Base-by-base conservation (phyloP, 2,888 invertebrate genomes). In the Thysanoteuthis rhombus region DNA sequence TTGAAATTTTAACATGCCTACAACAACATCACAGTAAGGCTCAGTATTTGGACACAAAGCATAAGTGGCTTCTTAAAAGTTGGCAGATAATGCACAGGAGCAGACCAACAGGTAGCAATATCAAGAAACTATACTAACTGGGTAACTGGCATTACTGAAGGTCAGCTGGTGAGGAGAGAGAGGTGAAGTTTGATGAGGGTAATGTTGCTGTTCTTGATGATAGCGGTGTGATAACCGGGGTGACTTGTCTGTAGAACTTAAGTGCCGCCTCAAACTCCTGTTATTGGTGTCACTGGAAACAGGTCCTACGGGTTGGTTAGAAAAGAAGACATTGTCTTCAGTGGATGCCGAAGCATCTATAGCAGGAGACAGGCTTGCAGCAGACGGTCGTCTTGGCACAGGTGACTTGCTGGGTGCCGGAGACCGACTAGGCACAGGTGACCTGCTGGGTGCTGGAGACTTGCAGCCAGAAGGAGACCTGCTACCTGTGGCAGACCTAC, bases 101-200 rank as follows among this genome's bases (percentile, higher is more conserved):
- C 75, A 75, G 75, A 75, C n/a, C n/a, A 75, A 75, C 12, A 16
- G 75, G 75, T 12, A 75, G 75, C 75, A 75, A 75, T 75, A 75
- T 75, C n/a, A 75, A 75, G 75, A 75, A 75, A 75, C 75, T 75
- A 75, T 75, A 75, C 75, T 75, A 75, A 75, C 75, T 75, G 75
- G 75, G 75, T 75, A 75, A 75, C 75, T 75, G 75, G 75, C n/a
- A 75, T 75, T 75, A 75, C 75, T 75, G 75, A 75, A 75, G 75
- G 75, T 75, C 75, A 75, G n/a, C 75, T 75, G 75, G 75, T 75
- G 75, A 75, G 75, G 75, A 75, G 75, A 75, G 36, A 75, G 75
- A 75, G 75, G 75, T 75, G 75, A 75, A 75, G 75, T 75, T 75
- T 75, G 75, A 75, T 75, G 75, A 75, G 75, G n/a, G 75, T 75